phyloP scores from a whole-genome alignment of 2,797 vertebrate species.

The Amniataba percoides region DNA sequence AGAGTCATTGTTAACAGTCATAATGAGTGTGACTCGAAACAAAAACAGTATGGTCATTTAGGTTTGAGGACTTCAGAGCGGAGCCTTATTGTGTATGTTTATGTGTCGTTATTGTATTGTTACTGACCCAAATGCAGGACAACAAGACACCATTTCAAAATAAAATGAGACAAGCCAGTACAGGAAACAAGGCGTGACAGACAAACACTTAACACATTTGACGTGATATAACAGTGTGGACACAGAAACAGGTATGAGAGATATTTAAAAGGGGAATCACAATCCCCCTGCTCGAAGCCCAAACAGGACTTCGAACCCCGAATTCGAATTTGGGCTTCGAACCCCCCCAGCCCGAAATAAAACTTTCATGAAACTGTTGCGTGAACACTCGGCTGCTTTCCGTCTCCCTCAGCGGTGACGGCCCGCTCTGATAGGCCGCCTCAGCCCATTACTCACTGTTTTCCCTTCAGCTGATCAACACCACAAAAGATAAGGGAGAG shows the following conservation, averaged over 20 bases:
- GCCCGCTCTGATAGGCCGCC: conserved; percentile 18
- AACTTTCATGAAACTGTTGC: neutral
- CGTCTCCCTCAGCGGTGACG: conserved; percentile 17
- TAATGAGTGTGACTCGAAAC: too few species aligned
- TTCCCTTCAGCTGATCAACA: conserved; percentile 32
- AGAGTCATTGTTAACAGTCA: neutral
- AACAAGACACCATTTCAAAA: too few species aligned
- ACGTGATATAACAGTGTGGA: too few species aligned
- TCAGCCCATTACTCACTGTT: conserved; percentile 25
- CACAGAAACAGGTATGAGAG: neutral
- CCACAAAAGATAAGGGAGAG: conserved; percentile 30
- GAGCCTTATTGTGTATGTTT: neutral
- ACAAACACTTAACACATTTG: too few species aligned
- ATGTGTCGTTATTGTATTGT: neutral
- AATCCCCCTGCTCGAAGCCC: neutral
- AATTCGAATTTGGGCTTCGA: neutral
- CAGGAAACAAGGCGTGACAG: too few species aligned
- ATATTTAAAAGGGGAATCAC: neutral
- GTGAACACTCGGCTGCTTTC: conserved; percentile 12
- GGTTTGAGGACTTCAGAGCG: neutral
- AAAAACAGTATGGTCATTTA: too few species aligned
- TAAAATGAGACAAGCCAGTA: too few species aligned
- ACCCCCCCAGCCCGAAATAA: neutral
- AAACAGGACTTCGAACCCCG: neutral
- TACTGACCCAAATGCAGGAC: neutral